Percentiles rank a stretch among this genome's conserved stretches.
Evolutionary conservation across 2,888 invertebrate genomes (phyloP).

Genomic region (Ceramica pisi): DNA sequence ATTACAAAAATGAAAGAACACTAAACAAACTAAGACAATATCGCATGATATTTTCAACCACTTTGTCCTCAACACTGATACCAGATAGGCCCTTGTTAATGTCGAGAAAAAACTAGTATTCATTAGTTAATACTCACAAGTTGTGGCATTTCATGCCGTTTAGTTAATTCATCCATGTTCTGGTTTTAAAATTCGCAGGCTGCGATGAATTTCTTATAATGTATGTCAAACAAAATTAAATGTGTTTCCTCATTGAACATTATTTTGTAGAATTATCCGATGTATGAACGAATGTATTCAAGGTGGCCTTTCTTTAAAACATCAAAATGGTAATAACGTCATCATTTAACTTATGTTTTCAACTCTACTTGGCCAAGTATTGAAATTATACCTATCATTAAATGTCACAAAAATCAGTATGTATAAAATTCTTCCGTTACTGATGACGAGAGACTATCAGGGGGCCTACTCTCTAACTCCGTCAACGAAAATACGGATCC

Average conservation of each 20-base stretch:
- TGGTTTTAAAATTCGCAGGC: not conserved
- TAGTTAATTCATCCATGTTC: not conserved
- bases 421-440: too few species aligned
- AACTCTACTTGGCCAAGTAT: not conserved
- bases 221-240: not conserved
- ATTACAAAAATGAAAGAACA: not conserved
- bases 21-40: not conserved
- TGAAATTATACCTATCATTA: too few species aligned
- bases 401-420: not conserved
- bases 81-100: constrained; percentile 19
- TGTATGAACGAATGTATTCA: too few species aligned
- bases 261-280: too few species aligned
- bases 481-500: too few species aligned
- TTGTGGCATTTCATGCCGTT: not conserved
- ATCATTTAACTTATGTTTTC: not conserved
- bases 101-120: constrained; percentile 20
- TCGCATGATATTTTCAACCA: not conserved
- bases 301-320: not conserved
- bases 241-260: not conserved
- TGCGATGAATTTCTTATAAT: not conserved
- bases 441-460: too few species aligned
- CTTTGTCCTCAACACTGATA: constrained; percentile 3
- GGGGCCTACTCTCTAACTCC: too few species aligned
- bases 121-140: constrained; percentile 5
- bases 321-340: not conserved